Evolutionary conservation across 2,888 invertebrate species (phyloP), one percentile per base, ranked within the genome.

Genomic region (Lingula anatina): DNA sequence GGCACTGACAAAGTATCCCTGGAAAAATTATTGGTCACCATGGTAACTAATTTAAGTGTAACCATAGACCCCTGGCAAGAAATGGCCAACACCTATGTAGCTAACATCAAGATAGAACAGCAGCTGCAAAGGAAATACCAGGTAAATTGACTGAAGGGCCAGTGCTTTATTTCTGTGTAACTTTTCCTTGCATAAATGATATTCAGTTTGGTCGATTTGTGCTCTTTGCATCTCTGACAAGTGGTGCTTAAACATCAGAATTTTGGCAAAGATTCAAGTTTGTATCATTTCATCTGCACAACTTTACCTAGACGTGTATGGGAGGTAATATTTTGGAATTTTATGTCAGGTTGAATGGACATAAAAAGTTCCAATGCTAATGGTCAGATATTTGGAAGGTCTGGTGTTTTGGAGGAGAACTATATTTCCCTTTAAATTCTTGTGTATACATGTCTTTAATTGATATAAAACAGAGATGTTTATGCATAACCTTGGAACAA

Each of bases 41-140:
- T 95, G n/a, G 90, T 95, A 40, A 91, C 94, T 3, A 94, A 94
- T 0, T 81, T 96, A 37, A 90, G 90, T 67, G 80, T 96, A 49
- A 88, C 88, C 66, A 90, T 96, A 52, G 87, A 87, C 5, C 89
- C 91, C 0, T 91, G 92, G 68, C 58, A 68, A 1, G 71, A 87
- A 84, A 40, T 86, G 86, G 53, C 87, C 86, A 58, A 90, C 88
- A 72, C 92, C 87, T 70, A 72, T n/a, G 54, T 91, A 7, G 93
- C 93, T 0, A 90, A 91, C 77, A 93, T 93, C 1, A 88, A 89
- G 24, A 89, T 93, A 41, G 90, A 91, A 1, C 84, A 90, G 60
- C 86, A 88, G 60, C 82, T 96, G 35, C 91, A 91, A 0, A 91
- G 92, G 1, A 92, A 93, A 73, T 93, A 94, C 78, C 91, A 91